These are phyloP conservation scores for Bombus impatiens DNA, from an alignment of 1,140 invertebrate species.

Conservation along the genomic window DNA sequence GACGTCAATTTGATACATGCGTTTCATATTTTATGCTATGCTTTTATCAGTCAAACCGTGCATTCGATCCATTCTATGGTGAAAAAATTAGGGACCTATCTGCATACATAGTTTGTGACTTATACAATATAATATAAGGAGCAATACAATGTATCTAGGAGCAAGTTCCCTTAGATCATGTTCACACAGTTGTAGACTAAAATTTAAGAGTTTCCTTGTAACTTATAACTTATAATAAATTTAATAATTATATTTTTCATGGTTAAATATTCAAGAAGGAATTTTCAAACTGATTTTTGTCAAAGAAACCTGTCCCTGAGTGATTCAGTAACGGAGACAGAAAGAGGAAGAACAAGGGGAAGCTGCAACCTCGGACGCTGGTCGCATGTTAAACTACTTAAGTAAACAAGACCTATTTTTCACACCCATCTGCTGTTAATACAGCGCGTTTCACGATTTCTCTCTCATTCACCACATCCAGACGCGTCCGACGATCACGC, in stretches of 20 bases:
- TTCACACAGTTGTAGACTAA: neutral
- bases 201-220: neutral
- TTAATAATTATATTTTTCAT: neutral
- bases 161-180: neutral
- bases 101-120: no score
- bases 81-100: no score
- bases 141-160: no score
- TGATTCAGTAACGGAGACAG: neutral
- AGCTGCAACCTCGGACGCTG: neutral
- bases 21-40: neutral
- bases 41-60: neutral
- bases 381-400: neutral
- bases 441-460: neutral
- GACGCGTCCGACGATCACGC: neutral
- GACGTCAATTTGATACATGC: no score
- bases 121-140: no score
- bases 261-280: no score
- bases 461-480: slow-evolving; percentile 34
- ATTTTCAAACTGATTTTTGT: neutral
- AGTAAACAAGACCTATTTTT: slow-evolving; percentile 18
- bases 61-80: neutral
- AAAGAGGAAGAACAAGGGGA: neutral
- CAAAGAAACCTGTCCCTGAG: neutral
- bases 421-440: neutral
- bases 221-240: neutral